These are phyloP conservation scores for Enteromius afrohamiltoni DNA, from an alignment of 2,797 vertebrate species.

Conservation along the genomic window DNA sequence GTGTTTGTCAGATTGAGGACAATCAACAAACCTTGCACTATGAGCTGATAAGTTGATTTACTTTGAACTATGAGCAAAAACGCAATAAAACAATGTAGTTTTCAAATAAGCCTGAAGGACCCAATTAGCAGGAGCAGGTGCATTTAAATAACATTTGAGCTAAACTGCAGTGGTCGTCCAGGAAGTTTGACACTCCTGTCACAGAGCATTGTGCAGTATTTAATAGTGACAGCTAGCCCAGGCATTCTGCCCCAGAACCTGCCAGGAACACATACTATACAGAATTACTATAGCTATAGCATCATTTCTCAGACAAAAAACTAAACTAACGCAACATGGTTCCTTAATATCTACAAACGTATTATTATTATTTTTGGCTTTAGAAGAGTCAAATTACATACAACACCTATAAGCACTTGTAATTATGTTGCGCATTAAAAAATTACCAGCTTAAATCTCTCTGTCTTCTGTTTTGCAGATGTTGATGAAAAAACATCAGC, in stretches of 20 bases:
- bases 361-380: not conserved
- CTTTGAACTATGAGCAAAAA: too few species aligned
- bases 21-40: too few species aligned
- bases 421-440: not conserved
- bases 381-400: not conserved
- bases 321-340: not conserved
- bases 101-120: not conserved
- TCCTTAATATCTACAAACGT: not conserved
- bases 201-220: not conserved
- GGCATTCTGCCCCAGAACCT: not conserved
- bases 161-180: too few species aligned
- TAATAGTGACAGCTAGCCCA: not conserved
- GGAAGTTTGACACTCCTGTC: too few species aligned
- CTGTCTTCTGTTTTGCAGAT: slow-evolving; percentile 68
- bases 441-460: not conserved
- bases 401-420: not conserved
- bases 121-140: too few species aligned
- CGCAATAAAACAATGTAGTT: too few species aligned
- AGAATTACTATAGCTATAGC: not conserved
- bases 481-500: slow-evolving; percentile 70
- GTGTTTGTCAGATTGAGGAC: too few species aligned
- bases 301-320: not conserved
- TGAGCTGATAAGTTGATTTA: too few species aligned
- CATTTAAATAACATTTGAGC: too few species aligned
- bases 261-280: not conserved